A percentile compares a stretch with the other conserved stretches of the same genome.
Conservation (phyloP, 2,888 invertebrate species). For the Iselma pallidipennis region DNA sequence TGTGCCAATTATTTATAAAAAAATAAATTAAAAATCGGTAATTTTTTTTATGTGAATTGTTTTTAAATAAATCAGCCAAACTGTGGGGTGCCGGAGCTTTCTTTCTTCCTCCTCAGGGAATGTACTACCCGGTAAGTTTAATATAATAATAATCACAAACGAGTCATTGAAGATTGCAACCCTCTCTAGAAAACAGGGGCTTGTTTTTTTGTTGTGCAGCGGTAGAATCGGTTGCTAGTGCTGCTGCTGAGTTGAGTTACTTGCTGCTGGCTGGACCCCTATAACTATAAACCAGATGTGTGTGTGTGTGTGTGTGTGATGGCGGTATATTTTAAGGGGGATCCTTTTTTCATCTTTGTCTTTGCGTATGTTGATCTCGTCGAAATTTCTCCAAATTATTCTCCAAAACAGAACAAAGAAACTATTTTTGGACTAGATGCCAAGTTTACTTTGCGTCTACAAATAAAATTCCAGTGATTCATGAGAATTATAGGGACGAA, state of each 20-base stretch:
- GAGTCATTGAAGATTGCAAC: no score
- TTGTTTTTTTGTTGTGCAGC: no score
- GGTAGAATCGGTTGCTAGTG: no score
- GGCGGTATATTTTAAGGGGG: background rate
- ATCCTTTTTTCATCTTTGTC: background rate
- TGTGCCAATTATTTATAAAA: conserved; percentile 3
- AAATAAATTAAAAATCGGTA: conserved; percentile 33
- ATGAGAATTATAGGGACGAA: background rate
- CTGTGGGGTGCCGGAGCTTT: conserved; percentile 97
- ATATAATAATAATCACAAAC: no score
- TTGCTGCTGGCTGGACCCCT: background rate
- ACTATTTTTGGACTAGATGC: conserved; percentile 3
- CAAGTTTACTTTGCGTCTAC: background rate
- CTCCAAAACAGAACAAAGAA: background rate
- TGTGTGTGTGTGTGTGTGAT: no score
- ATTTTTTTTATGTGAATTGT: conserved; percentile 58
- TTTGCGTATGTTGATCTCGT: no score
- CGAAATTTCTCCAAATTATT: background rate
- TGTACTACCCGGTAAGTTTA: conserved; percentile 92
- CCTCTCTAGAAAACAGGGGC: no score
- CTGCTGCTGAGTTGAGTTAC: no score
- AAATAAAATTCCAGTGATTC: conserved; percentile 3
- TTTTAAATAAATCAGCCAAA: conserved; percentile 72
- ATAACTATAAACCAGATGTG: no score
- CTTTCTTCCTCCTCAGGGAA: conserved; percentile 95